Conservation (phyloP, 2,113 vertebrate genomes). For the Sinocyclocheilus anshuiensis region DNA sequence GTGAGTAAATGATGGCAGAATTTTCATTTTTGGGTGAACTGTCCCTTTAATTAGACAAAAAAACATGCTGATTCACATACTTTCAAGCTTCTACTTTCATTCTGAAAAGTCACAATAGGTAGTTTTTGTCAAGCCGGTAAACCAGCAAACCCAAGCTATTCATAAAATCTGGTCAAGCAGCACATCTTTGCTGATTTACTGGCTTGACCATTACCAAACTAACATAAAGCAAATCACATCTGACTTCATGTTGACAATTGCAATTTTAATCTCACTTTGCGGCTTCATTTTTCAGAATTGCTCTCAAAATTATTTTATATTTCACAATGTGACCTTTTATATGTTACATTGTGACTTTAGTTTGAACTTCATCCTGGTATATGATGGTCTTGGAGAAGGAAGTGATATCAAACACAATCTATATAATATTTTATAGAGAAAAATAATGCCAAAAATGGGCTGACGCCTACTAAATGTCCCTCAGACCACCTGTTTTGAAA, state of each 20-base stretch:
- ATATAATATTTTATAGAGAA: background rate
- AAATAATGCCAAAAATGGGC: background rate
- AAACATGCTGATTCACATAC: background rate
- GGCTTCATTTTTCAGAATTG: background rate
- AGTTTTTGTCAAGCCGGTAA: background rate
- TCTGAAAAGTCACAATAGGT: background rate
- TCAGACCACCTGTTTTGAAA: background rate
- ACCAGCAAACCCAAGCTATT: background rate
- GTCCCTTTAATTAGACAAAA: background rate
- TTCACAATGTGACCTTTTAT: background rate
- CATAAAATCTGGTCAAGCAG: background rate
- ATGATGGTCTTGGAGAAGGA: background rate
- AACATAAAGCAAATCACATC: background rate
- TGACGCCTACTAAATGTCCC: background rate
- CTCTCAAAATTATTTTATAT: background rate
- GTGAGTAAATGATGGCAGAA: too few relatives aligned
- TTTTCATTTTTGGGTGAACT: too few relatives aligned
- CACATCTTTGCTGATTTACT: background rate
- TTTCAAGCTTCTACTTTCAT: background rate
- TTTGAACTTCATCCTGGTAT: background rate
- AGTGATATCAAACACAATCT: background rate
- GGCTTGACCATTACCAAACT: background rate
- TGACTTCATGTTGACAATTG: background rate
- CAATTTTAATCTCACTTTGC: background rate
- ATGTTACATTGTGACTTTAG: background rate